Conservation (phyloP, 2,113 vertebrate species). For the Podarcis muralis region DNA sequence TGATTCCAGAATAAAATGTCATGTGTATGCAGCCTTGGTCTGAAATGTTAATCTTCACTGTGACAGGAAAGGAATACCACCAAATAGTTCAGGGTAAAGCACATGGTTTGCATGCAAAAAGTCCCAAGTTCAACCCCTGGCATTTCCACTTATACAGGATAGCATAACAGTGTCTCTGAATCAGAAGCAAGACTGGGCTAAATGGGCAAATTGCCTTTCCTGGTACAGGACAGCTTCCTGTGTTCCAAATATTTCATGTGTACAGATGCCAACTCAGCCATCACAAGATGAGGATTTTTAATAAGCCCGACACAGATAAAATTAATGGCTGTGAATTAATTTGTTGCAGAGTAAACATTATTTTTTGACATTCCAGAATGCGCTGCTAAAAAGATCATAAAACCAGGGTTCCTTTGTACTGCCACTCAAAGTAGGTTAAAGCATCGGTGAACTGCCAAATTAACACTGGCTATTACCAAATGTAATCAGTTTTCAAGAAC, state of each 20-base stretch:
- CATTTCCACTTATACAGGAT: not conserved
- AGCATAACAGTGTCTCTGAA: not conserved
- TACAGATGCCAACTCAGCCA: not conserved
- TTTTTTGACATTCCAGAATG: not conserved
- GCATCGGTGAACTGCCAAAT: not conserved
- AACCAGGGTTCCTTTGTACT: conserved; percentile 11
- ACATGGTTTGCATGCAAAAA: not conserved
- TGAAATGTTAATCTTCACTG: not conserved
- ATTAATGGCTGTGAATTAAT: not conserved
- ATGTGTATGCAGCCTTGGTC: no score
- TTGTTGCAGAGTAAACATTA: not conserved
- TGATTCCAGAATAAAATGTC: no score
- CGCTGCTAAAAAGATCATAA: not conserved
- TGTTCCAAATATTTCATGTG: not conserved
- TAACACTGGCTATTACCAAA: not conserved
- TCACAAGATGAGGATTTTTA: not conserved
- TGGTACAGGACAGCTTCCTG: not conserved
- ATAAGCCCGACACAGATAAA: not conserved
- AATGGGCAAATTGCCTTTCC: not conserved
- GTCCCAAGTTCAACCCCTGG: not conserved
- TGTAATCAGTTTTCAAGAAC: conserved; percentile 24
- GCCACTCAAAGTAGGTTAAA: conserved; percentile 19
- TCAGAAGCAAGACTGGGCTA: not conserved
- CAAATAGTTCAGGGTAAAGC: not conserved
- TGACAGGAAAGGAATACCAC: not conserved